These are phyloP conservation scores for Drosophila mimetica DNA, from an alignment of 2,888 invertebrate genomes.

Conservation along the genomic window DNA sequence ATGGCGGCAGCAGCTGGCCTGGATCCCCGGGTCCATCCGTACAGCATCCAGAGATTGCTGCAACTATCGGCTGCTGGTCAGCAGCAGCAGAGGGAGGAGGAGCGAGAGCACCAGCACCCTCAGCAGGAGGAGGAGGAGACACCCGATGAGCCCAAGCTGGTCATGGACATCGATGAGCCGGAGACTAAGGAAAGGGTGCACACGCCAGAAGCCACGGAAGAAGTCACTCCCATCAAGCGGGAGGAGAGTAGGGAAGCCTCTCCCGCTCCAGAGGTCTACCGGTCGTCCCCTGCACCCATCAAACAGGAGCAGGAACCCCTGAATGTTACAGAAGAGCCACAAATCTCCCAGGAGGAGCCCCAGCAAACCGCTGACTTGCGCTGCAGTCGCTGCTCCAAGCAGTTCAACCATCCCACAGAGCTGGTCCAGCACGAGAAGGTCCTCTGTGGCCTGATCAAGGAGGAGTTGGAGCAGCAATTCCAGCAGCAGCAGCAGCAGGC, in stretches of 20 bases:
- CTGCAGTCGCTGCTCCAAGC: slow-evolving; percentile 87
- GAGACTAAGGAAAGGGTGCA: slow-evolving; percentile 67
- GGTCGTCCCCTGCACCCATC: slow-evolving; percentile 50
- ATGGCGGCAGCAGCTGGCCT: slow-evolving; percentile 82
- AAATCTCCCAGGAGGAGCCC: slow-evolving; percentile 6
- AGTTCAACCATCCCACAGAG: slow-evolving; percentile 87
- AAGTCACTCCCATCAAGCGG: slow-evolving; percentile 47
- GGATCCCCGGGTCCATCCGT: slow-evolving; percentile 83
- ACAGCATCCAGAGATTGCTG: slow-evolving; percentile 83
- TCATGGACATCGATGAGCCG: slow-evolving; percentile 88
- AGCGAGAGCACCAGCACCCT: slow-evolving; percentile 35
- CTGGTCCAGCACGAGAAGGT: slow-evolving; percentile 90
- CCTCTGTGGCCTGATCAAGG: slow-evolving; percentile 85
- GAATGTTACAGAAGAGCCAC: slow-evolving; percentile 54
- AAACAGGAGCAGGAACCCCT: slow-evolving; percentile 52
- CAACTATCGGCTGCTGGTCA: slow-evolving; percentile 83
- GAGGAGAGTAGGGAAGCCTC: slow-evolving; percentile 81
- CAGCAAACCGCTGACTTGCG: slow-evolving; percentile 77
- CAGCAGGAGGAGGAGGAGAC: slow-evolving; percentile 43
- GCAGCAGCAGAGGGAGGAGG: slow-evolving; percentile 75
- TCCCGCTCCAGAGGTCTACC: slow-evolving; percentile 29
- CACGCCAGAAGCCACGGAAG: slow-evolving; percentile 6
- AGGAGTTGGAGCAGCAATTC: slow-evolving; percentile 85
- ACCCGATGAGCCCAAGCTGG: slow-evolving; percentile 86
- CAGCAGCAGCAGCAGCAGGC: slow-evolving; percentile 63